Base-by-base conservation (phyloP, 2,888 invertebrate species). In the Himalopsyche tibetana region DNA sequence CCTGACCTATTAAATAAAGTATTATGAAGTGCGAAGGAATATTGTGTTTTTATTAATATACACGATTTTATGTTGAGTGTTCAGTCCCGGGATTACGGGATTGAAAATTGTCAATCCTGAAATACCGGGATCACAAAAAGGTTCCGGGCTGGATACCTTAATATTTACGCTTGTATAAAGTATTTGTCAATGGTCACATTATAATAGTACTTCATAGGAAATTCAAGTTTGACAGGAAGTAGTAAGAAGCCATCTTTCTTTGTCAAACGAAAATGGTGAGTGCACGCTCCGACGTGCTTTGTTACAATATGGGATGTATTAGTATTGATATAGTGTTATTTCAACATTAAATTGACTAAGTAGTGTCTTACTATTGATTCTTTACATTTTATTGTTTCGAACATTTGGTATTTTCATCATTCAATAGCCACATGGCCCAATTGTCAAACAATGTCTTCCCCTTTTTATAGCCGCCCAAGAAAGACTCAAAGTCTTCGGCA, bases 401-500 rank as follows among this genome's bases (percentile, higher is more conserved):
- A 11, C 5, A 19, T 8, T 15, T 0, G 3, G 63, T 28, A 63
- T 19, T 19, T 19, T 63, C 6, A 9, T 9, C 5, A 19, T 15
- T 5, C 51, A 12, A 4, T 19, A 45, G 17, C 42, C 81, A 81
- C 81, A 81, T 81, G 81, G 80, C 63, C 11, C 63, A 28, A 63
- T 63, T 82, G 82, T 63, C 63, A 63, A 63, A 19, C 63, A 63
- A 63, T 63, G 28, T 80, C 19, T 82, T 91, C 89, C 89, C 90
- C 90, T 89, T 90, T 94, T 45, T 95, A 90, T 92, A 98, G 98
- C 97, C 98, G 92, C 98, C 98, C 90, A 98, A 98, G 92, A 98
- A 98, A 95, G 98, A 98, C 93, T 94, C 97, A 28, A 98, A 98
- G 93, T 95, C 96, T 90, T 96, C 96, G 92, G 96, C 97, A 88